Conservation (phyloP, 2,113 vertebrate species). For the Notiomystis cincta region DNA sequence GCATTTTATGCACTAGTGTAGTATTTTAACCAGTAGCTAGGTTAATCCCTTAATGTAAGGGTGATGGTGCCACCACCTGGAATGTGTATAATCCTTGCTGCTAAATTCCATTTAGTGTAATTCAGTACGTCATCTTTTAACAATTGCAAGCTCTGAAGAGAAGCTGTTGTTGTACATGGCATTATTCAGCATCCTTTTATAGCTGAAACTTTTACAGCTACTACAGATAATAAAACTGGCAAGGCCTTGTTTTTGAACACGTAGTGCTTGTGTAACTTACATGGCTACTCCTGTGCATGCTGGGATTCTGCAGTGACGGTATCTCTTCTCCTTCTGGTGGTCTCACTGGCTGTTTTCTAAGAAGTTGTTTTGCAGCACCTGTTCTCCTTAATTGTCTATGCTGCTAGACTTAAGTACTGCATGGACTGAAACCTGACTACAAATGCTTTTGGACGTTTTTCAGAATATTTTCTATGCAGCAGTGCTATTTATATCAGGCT, state of each 20-base stretch:
- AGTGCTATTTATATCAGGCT: not conserved
- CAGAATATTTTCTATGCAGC: not conserved
- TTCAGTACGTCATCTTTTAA: not conserved
- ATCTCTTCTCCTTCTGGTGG: not conserved
- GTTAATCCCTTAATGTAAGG: not conserved
- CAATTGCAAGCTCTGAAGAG: not conserved
- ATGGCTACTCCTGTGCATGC: rapidly evolving
- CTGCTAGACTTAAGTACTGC: not conserved
- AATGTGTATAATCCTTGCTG: not conserved
- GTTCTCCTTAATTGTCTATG: not conserved
- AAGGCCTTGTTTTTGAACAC: not conserved
- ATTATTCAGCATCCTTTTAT: not conserved
- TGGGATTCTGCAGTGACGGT: not conserved
- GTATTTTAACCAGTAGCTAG: not conserved
- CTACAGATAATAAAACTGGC: not conserved
- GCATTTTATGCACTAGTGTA: not conserved
- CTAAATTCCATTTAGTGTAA: not conserved
- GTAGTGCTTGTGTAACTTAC: rapidly evolving
- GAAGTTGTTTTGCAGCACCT: not conserved
- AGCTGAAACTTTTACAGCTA: not conserved
- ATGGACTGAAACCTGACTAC: not conserved
- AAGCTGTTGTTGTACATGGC: not conserved
- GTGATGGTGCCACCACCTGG: not conserved
- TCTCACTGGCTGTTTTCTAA: not conserved
- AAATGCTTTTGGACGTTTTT: not conserved